These are phyloP conservation scores for Lycocerus yunnanus DNA, from an alignment of 2,888 invertebrate genomes.

Conservation along the genomic window DNA sequence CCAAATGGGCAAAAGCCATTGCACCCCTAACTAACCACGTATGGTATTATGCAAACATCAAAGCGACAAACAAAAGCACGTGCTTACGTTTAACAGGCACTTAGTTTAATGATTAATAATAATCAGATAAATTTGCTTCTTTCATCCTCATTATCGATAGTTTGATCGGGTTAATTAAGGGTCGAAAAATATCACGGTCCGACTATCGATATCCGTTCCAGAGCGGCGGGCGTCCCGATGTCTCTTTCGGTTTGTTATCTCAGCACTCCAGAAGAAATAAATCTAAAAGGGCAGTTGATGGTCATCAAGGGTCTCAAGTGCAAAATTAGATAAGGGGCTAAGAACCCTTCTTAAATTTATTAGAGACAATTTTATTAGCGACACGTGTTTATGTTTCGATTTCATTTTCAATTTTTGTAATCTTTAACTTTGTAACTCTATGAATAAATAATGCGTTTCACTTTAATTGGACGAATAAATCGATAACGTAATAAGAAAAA, in stretches of 20 bases:
- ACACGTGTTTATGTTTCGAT: constrained; percentile 39
- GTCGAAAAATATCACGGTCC: background rate
- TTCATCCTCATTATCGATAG: background rate
- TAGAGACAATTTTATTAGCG: constrained; percentile 42
- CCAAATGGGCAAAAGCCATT: constrained; percentile 16
- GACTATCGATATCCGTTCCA: constrained; percentile 3
- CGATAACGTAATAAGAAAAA: background rate
- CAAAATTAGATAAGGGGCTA: constrained; percentile 38
- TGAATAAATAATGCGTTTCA: background rate
- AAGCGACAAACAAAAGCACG: constrained; percentile 28
- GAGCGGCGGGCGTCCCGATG: constrained; percentile 14
- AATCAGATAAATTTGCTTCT: background rate
- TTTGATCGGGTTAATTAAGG: background rate
- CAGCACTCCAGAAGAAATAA: constrained; percentile 36
- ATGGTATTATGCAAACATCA: constrained; percentile 19
- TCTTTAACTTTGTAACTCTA: background rate
- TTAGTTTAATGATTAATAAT: constrained; percentile 22
- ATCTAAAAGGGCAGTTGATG: constrained; percentile 38
- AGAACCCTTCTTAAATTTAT: constrained; percentile 19
- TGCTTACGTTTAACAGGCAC: constrained; percentile 24
- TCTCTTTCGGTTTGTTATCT: constrained; percentile 37
- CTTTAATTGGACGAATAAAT: background rate
- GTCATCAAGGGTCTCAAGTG: constrained; percentile 38
- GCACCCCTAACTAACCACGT: background rate
- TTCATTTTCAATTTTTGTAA: background rate